A percentile compares a stretch with the other conserved stretches of the same genome.
Conservation (phyloP, 64 coral and sea anemone species). For the Astreopora myriophthalma region DNA sequence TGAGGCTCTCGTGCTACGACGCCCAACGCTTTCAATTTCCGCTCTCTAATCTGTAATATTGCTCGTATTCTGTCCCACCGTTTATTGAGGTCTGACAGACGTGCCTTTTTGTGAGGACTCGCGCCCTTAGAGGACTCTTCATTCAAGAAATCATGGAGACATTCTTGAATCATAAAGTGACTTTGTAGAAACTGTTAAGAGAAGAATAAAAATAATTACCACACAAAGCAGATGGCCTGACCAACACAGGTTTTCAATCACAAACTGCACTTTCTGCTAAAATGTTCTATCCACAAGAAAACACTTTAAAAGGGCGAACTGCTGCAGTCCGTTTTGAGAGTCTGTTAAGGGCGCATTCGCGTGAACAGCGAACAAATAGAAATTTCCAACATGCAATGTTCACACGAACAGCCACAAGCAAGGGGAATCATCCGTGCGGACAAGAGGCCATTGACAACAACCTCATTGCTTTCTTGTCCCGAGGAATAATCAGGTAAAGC, state of each 20-base stretch:
- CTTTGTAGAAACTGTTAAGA: slow-evolving; percentile 72
- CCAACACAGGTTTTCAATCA: too few relatives aligned
- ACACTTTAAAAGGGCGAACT: too few relatives aligned
- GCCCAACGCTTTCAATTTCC: slow-evolving; percentile 66
- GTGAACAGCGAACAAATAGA: too few relatives aligned
- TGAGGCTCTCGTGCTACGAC: background rate
- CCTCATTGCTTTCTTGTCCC: too few relatives aligned
- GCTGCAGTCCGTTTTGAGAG: too few relatives aligned
- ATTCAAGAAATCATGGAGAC: slow-evolving; percentile 72
- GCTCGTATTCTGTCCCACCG: slow-evolving; percentile 79
- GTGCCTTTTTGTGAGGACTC: slow-evolving; percentile 72
- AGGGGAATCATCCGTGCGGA: too few relatives aligned
- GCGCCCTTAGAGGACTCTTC: slow-evolving; percentile 58
- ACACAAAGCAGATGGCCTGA: background rate
- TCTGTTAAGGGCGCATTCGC: too few relatives aligned
- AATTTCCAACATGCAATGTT: too few relatives aligned
- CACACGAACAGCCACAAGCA: too few relatives aligned
- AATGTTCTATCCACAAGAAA: too few relatives aligned
- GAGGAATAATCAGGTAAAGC: too few relatives aligned
- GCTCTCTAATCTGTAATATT: slow-evolving; percentile 70
- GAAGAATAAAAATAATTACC: background rate
- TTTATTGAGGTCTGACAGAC: slow-evolving; percentile 71
- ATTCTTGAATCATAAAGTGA: slow-evolving; percentile 76
- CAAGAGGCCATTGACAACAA: too few relatives aligned
- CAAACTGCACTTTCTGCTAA: background rate